Evolutionary conservation across 2,113 vertebrate species (phyloP).

Genomic region (Axis porcinus): DNA sequence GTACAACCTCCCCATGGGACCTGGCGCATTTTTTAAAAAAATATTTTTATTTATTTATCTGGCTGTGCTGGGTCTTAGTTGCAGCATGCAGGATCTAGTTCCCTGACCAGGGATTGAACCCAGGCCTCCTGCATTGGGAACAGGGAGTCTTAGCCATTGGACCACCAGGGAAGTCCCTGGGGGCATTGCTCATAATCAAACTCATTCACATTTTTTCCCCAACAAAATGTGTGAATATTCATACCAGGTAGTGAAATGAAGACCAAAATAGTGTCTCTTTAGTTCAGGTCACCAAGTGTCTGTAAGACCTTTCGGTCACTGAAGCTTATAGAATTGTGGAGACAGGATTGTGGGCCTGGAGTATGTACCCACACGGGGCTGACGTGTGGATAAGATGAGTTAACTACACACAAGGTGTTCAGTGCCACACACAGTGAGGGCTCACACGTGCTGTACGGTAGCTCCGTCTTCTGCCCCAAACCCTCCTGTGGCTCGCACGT

Average conservation of each 20-base stretch:
- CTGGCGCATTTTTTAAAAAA: background rate
- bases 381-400: background rate
- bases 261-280: background rate
- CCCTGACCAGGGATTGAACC: background rate
- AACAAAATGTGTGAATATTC: background rate
- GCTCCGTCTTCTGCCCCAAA: background rate
- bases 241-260: background rate
- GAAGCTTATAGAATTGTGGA: background rate
- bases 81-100: background rate
- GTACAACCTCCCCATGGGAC: no score
- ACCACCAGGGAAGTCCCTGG: background rate
- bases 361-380: accelerated
- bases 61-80: background rate
- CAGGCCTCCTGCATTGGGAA: background rate
- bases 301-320: background rate
- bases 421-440: no score
- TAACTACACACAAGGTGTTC: accelerated
- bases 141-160: background rate
- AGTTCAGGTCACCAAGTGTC: background rate
- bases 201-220: background rate
- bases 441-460: accelerated
- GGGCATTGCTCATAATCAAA: background rate
- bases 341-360: background rate
- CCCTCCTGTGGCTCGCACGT: accelerated
- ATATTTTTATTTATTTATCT: background rate